Conservation (phyloP, 2,113 vertebrate genomes). For the Jacana jacana region DNA sequence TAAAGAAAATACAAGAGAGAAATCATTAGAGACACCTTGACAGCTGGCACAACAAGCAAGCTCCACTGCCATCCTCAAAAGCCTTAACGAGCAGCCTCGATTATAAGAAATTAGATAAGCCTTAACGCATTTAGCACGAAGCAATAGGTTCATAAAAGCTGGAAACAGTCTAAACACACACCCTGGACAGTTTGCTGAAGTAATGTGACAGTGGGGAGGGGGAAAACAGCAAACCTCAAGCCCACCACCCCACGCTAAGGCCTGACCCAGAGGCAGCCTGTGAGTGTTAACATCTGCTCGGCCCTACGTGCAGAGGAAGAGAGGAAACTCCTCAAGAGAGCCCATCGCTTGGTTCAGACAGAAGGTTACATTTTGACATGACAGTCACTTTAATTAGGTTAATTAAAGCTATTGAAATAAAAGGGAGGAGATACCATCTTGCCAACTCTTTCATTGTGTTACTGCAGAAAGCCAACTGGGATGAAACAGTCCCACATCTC, state of each 20-base stretch:
- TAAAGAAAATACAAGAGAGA: not conserved
- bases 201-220: not conserved
- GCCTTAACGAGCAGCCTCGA: not conserved
- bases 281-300: not conserved
- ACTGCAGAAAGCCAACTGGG: not conserved
- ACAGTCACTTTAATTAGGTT: conserved; percentile 6
- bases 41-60: not conserved
- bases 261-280: not conserved
- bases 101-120: not conserved
- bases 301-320: not conserved
- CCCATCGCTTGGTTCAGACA: not conserved
- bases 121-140: not conserved
- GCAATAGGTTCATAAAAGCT: not conserved
- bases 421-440: not conserved
- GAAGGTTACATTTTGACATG: conserved; percentile 5
- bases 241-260: not conserved
- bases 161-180: not conserved
- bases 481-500: not conserved
- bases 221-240: not conserved
- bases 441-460: not conserved
- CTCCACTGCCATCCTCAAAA: not conserved
- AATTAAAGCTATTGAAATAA: conserved; percentile 21
- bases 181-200: not conserved
- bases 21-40: not conserved
- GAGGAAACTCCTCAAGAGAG: not conserved